Base-by-base conservation (phyloP, 2,888 invertebrate species). In the Koerneria pararmatus region DNA sequence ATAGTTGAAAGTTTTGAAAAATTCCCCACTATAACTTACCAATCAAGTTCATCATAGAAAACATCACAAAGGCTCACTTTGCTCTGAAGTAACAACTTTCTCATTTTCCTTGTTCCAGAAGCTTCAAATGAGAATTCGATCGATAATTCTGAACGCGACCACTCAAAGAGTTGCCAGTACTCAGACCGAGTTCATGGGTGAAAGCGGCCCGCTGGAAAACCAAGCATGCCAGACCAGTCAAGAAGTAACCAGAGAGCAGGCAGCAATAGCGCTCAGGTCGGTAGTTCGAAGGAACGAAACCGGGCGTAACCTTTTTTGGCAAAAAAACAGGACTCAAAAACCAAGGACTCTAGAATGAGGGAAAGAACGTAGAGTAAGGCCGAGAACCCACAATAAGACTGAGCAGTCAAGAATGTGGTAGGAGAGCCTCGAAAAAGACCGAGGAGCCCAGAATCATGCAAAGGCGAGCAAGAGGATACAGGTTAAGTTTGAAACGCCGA, bases 111-210 rank as follows among this genome's bases (percentile, higher is more conserved):
- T 19, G 31, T 61, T 76, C 31, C 48, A 76, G 76, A 66, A 71
- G 15, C 70, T 78, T 11, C 74, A 75, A 57, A 76, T 77, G 65
- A 68, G 68, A 49, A 74, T 78, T 35, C 65, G 74, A 24, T 74
- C 71, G 61, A 66, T 78, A 34, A 72, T 74, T 32, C 66, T 76
- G 15, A 66, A 71, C 34, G 73, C 75, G 34, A 71, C 71, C 46
- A 69, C 73, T 11, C 70, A 73, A 35, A 60, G 72, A 27, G 70
- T 71, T n/a, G 69, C 69, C 8, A 60, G 66, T n/a, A 78, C 78
- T 1, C 77, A 78, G 62, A 75, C 76, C 2, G 76, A 78, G 49
- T 67, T 48, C 31, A 34, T 56, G 3, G 68, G 67, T 8, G 53
- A 8, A 49, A 49, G 22, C 5, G 5, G 8, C 8, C 22, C 35